These are phyloP conservation scores for Geodia barretti DNA, from an alignment of 37 sponge, comb jelly and placozoan species.

Conservation along the genomic window DNA sequence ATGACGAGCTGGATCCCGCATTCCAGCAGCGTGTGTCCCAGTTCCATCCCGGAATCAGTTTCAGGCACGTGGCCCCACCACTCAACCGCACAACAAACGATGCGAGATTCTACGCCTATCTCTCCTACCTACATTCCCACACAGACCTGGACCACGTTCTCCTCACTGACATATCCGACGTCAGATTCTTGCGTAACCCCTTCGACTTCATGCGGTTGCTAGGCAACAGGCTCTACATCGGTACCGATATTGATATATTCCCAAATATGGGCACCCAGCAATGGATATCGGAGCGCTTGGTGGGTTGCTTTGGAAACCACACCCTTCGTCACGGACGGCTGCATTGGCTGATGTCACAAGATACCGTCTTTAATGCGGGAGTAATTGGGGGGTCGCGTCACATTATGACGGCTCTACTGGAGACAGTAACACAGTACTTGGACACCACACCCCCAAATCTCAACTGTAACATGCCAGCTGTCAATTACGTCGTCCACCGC, in stretches of 20 bases:
- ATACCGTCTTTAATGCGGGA: slow-evolving; percentile 73
- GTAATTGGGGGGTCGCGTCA: slow-evolving; percentile 53
- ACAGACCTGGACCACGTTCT: slow-evolving; percentile 52
- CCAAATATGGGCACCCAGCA: slow-evolving; percentile 55
- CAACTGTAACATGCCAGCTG: slow-evolving; percentile 79
- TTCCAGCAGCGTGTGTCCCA: slow-evolving; percentile 37
- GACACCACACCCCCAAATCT: slow-evolving; percentile 31
- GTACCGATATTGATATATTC: slow-evolving; percentile 72
- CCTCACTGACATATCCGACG: slow-evolving; percentile 77
- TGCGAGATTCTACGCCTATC: slow-evolving; percentile 68
- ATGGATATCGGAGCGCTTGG: slow-evolving; percentile 41
- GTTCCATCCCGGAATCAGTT: slow-evolving; percentile 20
- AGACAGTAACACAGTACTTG: slow-evolving; percentile 21
- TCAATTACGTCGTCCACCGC: slow-evolving; percentile 57
- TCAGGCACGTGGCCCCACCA: slow-evolving; percentile 34
- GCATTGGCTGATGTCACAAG: slow-evolving; percentile 8
- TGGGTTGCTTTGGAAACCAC: slow-evolving; percentile 48
- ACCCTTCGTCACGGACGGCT: neutral
- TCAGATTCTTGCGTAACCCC: slow-evolving; percentile 61
- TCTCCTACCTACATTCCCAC: slow-evolving; percentile 37
- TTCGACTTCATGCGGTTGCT: slow-evolving; percentile 66
- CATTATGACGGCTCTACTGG: slow-evolving; percentile 25
- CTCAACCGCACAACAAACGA: slow-evolving; percentile 69
- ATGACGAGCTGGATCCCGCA: slow-evolving; percentile 50
- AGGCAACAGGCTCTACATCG: slow-evolving; percentile 60